Evolutionary conservation across 23 tunicate genomes (phyloP).

Genomic region (Oikopleura dioica): DNA sequence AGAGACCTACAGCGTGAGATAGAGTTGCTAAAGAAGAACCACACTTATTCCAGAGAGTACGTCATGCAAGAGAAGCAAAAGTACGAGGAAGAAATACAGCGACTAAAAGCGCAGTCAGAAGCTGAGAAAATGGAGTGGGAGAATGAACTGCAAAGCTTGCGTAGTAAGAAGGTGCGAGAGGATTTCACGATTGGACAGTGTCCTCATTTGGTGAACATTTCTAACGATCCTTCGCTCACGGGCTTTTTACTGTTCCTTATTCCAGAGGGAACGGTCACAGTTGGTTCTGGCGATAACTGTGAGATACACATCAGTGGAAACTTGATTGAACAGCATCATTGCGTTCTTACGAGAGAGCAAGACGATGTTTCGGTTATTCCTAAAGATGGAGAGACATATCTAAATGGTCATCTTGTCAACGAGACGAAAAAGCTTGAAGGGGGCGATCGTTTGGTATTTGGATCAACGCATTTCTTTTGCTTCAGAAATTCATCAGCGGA

Average conservation of each 20-base stretch:
- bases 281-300: background rate
- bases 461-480: background rate
- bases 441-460: background rate
- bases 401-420: background rate
- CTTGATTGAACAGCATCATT: background rate
- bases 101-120: background rate
- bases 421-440: background rate
- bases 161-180: too few relatives aligned
- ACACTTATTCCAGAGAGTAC: background rate
- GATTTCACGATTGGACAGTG: background rate
- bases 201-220: background rate
- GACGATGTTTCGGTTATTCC: background rate
- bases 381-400: background rate
- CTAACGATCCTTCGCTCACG: background rate
- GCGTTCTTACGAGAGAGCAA: background rate
- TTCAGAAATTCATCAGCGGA: background rate
- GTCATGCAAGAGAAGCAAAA: background rate
- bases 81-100: background rate
- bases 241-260: background rate
- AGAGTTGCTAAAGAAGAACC: background rate
- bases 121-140: background rate
- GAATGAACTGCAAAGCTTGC: too few relatives aligned
- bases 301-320: background rate
- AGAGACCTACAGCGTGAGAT: slow-evolving; percentile 8
- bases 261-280: background rate